phyloP scores from a whole-genome alignment of 2,797 vertebrate genomes.

The Micrastur ruficollis region DNA sequence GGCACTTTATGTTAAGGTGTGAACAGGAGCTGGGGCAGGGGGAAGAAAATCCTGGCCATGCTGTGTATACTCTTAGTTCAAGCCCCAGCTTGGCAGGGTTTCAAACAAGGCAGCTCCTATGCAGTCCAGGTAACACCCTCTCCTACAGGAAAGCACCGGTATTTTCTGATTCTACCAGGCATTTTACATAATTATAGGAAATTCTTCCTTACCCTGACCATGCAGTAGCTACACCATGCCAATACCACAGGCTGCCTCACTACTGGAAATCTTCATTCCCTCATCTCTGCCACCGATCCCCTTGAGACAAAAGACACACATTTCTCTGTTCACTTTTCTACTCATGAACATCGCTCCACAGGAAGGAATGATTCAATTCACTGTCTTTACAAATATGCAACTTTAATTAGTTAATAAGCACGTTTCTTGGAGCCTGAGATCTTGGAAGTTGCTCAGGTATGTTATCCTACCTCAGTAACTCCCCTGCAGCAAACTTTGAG shows the following conservation, averaged over 20 bases:
- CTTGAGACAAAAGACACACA: background rate
- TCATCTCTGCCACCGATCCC: background rate
- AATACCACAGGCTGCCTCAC: background rate
- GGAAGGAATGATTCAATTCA: background rate
- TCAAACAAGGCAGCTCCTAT: background rate
- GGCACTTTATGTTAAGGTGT: background rate
- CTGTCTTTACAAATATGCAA: background rate
- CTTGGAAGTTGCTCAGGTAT: background rate
- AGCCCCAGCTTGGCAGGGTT: background rate
- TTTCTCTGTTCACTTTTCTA: background rate
- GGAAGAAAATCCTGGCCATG: background rate
- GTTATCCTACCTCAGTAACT: background rate
- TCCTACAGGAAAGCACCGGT: background rate
- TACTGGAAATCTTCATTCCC: background rate
- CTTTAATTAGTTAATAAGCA: background rate
- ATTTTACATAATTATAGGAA: rapidly evolving
- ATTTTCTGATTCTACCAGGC: background rate
- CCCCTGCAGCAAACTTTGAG: background rate
- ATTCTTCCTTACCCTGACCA: background rate
- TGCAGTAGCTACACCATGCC: background rate
- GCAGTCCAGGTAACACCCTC: background rate
- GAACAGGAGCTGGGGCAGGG: background rate
- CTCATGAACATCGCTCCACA: background rate
- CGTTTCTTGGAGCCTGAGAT: background rate
- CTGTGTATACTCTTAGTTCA: background rate